Evolutionary conservation across 1,140 invertebrate species (phyloP).

Genomic region (Pseudomyrmex concolor): DNA sequence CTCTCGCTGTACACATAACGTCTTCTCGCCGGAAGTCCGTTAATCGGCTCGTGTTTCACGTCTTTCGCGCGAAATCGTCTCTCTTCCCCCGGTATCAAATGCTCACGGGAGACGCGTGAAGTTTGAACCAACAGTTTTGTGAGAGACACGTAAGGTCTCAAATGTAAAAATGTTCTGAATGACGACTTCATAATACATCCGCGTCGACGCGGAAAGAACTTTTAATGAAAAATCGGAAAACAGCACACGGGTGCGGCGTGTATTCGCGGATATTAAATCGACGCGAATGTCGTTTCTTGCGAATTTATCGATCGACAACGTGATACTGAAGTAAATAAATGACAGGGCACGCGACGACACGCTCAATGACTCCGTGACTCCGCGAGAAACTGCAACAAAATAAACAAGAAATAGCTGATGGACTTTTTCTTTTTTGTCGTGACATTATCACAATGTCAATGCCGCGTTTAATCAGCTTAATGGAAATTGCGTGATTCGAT

Average conservation of each 20-base stretch:
- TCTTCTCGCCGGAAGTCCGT: slow-evolving; percentile 62
- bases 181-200: too few species aligned
- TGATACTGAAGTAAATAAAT: background rate
- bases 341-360: too few species aligned
- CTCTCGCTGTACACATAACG: background rate
- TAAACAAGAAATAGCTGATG: background rate
- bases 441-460: slow-evolving; percentile 28
- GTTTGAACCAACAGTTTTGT: too few species aligned
- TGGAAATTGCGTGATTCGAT: slow-evolving; percentile 43
- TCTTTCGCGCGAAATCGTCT: slow-evolving; percentile 1
- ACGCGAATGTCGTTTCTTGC: background rate
- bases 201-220: too few species aligned
- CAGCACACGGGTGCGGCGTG: too few species aligned
- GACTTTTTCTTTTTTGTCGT: background rate
- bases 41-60: slow-evolving; percentile 68
- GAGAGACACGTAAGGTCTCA: too few species aligned
- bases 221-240: background rate
- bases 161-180: too few species aligned
- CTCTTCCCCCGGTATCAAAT: background rate
- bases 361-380: too few species aligned
- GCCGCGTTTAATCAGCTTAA: slow-evolving; percentile 47
- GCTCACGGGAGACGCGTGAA: background rate
- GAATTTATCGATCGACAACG: background rate
- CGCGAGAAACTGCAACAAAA: too few species aligned
- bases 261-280: background rate